A percentile compares a stretch with the other conserved stretches of the same genome.
phyloP scores from a whole-genome alignment of 1,140 invertebrate species.

The Pomacea maculata region DNA sequence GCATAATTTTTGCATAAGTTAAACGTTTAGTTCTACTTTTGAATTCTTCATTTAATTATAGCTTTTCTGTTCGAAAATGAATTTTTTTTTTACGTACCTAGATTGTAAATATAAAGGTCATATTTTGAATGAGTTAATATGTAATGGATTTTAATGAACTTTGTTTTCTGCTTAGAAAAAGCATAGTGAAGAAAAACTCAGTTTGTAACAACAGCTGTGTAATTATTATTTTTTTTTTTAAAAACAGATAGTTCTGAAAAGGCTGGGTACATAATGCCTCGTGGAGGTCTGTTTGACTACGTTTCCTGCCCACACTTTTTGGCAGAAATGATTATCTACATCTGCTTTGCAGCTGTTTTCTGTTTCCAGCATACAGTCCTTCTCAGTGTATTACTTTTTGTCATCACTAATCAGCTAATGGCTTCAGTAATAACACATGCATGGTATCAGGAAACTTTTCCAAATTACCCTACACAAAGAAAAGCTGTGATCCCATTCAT shows the following conservation, averaged over 20 bases:
- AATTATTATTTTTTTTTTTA: background rate
- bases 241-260: conserved; percentile 1
- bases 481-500: background rate
- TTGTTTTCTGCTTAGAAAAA: background rate
- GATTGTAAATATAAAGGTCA: background rate
- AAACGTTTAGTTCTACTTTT: background rate
- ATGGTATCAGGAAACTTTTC: conserved; percentile 22
- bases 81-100: background rate
- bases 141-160: background rate
- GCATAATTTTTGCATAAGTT: background rate
- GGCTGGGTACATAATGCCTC: conserved; percentile 9
- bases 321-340: conserved; percentile 25
- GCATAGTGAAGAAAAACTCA: no score
- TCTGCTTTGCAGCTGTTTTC: conserved; percentile 18
- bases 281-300: conserved; percentile 22
- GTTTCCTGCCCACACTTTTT: conserved; percentile 29
- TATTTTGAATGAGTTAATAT: background rate
- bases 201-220: background rate
- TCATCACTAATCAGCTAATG: conserved; percentile 20
- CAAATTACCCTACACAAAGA: background rate
- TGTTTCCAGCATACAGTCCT: conserved; percentile 15
- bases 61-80: background rate
- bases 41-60: background rate
- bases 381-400: conserved; percentile 12
- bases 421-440: conserved; percentile 8